Conservation (phyloP, 2,113 vertebrate species). For the Cromileptes altivelis region DNA sequence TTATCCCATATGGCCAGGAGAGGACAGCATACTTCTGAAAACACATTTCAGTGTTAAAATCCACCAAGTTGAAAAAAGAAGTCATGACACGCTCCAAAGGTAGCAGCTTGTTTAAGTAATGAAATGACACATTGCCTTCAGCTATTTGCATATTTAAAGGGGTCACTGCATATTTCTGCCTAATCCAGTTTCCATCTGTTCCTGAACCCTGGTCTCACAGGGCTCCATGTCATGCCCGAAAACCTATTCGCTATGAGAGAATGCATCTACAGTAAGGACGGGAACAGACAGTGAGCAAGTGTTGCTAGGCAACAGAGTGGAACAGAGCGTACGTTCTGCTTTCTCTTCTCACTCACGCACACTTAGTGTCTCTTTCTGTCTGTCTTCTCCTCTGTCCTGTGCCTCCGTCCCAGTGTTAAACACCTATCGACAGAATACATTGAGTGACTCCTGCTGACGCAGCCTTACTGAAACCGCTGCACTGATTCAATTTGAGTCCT, state of each 20-base stretch:
- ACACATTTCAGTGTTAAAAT: constrained; percentile 12
- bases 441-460: constrained; percentile 55
- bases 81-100: not conserved
- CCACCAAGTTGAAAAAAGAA: constrained; percentile 8
- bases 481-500: constrained; percentile 65
- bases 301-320: constrained; percentile 84
- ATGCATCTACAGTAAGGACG: constrained; percentile 58
- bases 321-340: constrained; percentile 68
- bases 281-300: constrained; percentile 56
- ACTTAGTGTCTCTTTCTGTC: constrained; percentile 65
- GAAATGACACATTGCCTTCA: constrained; percentile 53
- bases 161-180: constrained; percentile 52
- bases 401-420: constrained; percentile 26
- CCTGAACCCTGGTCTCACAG: constrained; percentile 40
- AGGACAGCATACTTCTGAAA: constrained; percentile 46
- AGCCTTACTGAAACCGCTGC: constrained; percentile 68
- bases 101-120: constrained; percentile 29
- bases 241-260: constrained; percentile 63
- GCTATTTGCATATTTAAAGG: constrained; percentile 64
- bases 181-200: constrained; percentile 67
- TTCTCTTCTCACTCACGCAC: constrained; percentile 65
- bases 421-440: constrained; percentile 48
- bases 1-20: constrained; percentile 24
- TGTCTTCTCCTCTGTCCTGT: constrained; percentile 64
- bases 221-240: constrained; percentile 59